A percentile compares a stretch with the other conserved stretches of the same genome.
Evolutionary conservation across 2,113 vertebrate genomes (phyloP).

Genomic region (Microcebus jonahi): DNA sequence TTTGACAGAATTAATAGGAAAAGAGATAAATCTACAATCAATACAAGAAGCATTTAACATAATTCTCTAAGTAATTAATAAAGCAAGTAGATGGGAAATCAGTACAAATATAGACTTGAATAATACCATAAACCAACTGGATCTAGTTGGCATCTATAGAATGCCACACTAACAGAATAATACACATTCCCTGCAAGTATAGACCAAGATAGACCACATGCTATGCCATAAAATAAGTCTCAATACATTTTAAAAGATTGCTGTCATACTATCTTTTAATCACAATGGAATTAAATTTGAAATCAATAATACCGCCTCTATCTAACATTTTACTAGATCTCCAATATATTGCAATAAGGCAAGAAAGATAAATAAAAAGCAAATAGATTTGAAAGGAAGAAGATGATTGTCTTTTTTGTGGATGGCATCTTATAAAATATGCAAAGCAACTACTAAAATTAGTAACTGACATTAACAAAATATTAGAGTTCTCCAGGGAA

Average conservation of each 20-base stretch:
- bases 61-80: neutral
- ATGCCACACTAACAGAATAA: neutral
- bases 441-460: neutral
- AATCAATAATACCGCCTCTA: neutral
- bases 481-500: neutral
- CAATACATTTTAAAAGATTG: neutral
- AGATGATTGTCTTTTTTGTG: neutral
- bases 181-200: neutral
- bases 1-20: neutral
- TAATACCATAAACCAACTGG: neutral
- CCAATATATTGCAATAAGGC: neutral
- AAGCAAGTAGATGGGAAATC: neutral
- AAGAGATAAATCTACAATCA: neutral
- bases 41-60: neutral
- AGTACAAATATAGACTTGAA: neutral
- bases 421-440: neutral
- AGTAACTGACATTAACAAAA: neutral
- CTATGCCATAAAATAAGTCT: neutral
- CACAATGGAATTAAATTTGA: neutral
- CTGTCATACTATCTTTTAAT: neutral
- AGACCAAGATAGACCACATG: neutral
- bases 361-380: neutral
- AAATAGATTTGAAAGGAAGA: neutral
- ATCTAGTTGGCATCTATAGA: neutral
- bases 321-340: neutral